Conservation (phyloP, 2,888 invertebrate genomes). For the Tinea pellionella region DNA sequence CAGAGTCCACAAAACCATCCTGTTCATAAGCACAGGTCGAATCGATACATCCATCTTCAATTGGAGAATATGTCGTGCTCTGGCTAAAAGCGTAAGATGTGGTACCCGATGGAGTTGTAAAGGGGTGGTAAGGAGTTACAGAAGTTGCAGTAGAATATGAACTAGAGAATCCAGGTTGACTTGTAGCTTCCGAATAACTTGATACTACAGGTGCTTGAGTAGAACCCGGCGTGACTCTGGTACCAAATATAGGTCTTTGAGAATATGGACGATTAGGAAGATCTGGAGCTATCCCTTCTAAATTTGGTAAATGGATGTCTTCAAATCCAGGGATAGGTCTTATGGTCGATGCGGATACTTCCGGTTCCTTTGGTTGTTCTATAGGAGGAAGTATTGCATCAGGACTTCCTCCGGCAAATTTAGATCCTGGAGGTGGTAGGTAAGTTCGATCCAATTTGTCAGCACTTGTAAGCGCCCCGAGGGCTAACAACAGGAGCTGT, state of each 20-base stretch:
- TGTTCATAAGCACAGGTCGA: constrained; percentile 4
- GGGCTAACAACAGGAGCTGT: constrained; percentile 36
- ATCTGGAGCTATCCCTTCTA: not conserved
- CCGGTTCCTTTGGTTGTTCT: constrained; percentile 29
- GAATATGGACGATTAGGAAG: not conserved
- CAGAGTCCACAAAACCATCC: constrained; percentile 2
- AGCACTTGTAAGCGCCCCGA: constrained; percentile 22
- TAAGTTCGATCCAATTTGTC: constrained; percentile 46
- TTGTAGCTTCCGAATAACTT: not conserved
- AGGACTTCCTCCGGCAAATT: constrained; percentile 37
- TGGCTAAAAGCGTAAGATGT: constrained; percentile 35
- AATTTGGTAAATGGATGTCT: not conserved
- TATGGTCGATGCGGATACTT: not conserved
- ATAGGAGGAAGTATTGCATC: constrained; percentile 35
- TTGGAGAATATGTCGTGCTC: constrained; percentile 32
- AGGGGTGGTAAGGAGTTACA: constrained; percentile 17
- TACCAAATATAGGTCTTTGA: not conserved
- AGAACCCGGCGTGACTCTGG: not conserved
- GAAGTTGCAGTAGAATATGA: not conserved
- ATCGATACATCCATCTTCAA: constrained; percentile 4
- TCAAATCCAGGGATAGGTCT: not conserved
- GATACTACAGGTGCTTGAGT: not conserved
- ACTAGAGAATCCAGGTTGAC: not conserved
- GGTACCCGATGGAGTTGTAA: constrained; percentile 25
- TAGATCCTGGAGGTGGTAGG: constrained; percentile 45